These are phyloP conservation scores for Heliangelus exortis DNA, from an alignment of 2,797 vertebrate genomes.

Conservation along the genomic window DNA sequence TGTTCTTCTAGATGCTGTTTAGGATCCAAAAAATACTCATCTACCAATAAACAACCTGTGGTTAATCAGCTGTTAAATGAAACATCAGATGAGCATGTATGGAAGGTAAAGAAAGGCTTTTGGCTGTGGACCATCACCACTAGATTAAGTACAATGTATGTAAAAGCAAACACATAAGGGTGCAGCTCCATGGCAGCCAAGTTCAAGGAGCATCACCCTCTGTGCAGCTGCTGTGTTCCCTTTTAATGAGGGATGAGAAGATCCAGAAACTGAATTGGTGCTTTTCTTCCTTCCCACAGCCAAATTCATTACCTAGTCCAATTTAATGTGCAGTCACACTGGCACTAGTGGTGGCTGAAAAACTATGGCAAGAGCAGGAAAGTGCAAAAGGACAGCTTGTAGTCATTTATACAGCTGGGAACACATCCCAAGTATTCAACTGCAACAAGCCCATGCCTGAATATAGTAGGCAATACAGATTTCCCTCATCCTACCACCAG, in stretches of 20 bases:
- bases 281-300: no score
- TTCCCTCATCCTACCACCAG: not conserved
- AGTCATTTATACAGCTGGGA: not conserved
- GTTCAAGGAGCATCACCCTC: no score
- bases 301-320: not conserved
- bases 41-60: not conserved
- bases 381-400: not conserved
- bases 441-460: not conserved
- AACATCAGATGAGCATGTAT: not conserved
- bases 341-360: not conserved
- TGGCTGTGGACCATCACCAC: not conserved
- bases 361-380: not conserved
- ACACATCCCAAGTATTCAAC: not conserved
- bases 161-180: not conserved
- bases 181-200: not conserved
- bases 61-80: not conserved
- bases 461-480: not conserved
- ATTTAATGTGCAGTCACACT: not conserved
- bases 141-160: fast-evolving
- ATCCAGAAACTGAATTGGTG: not conserved
- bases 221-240: not conserved
- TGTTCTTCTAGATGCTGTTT: not conserved
- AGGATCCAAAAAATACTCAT: not conserved
- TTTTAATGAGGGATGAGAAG: not conserved
- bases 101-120: not conserved